A percentile compares a stretch with the other conserved stretches of the same genome.
These are phyloP conservation scores for Cephus runcator DNA, from an alignment of 2,888 invertebrate species.

Conservation along the genomic window DNA sequence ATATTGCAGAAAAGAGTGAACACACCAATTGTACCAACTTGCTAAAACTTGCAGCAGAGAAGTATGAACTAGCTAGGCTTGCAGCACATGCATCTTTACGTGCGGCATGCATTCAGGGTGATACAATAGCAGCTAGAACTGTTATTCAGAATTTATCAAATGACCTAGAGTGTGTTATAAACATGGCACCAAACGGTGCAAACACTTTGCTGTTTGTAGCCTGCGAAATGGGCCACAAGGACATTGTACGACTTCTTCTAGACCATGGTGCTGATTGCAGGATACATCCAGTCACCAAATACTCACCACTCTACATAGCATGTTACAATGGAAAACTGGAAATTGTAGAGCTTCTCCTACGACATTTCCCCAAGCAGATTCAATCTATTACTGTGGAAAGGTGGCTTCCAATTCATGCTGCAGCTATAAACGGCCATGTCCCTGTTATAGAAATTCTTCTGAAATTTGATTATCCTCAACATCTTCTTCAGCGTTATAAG, in stretches of 20 bases:
- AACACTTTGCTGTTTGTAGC: constrained; percentile 91
- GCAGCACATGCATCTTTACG: constrained; percentile 81
- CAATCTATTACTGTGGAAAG: constrained; percentile 90
- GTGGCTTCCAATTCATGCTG: constrained; percentile 93
- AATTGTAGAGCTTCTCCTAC: constrained; percentile 79
- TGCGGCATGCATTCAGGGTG: constrained; percentile 81
- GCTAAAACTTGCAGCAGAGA: constrained; percentile 76
- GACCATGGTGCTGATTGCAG: constrained; percentile 89
- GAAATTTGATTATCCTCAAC: constrained; percentile 82
- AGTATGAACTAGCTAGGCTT: constrained; percentile 76
- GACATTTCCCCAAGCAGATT: constrained; percentile 86
- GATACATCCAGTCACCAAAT: constrained; percentile 89
- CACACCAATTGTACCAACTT: constrained; percentile 74
- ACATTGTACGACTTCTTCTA: constrained; percentile 81
- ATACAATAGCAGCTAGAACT: constrained; percentile 74
- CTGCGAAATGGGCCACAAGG: constrained; percentile 84
- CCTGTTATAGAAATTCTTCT: constrained; percentile 82
- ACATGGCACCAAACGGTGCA: constrained; percentile 88
- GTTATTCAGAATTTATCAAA: constrained; percentile 74
- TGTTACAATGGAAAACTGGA: constrained; percentile 86
- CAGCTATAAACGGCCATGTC: constrained; percentile 88
- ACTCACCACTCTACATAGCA: constrained; percentile 92
- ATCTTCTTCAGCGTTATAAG: constrained; percentile 73
- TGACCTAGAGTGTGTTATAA: constrained; percentile 80
- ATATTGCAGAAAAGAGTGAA: constrained; percentile 76